A percentile compares a stretch with the other conserved stretches of the same genome.
Evolutionary conservation across 2,113 vertebrate genomes (phyloP).

Genomic region (Datnioides undecimradiatus): DNA sequence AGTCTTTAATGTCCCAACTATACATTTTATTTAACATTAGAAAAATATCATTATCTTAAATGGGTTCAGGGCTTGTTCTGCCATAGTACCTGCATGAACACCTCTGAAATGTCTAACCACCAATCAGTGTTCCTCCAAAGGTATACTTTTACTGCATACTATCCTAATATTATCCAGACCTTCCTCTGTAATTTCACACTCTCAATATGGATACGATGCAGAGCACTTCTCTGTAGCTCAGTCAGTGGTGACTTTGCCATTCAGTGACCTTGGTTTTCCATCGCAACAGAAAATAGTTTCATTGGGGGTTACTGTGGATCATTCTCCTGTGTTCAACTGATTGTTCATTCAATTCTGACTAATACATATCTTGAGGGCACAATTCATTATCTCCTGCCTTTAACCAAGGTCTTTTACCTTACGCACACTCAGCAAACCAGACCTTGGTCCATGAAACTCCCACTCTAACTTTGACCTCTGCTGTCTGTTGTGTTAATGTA

Average conservation of each 20-base stretch:
- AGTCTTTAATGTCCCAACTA: neutral
- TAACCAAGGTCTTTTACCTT: neutral
- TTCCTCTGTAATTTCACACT: slow-evolving; percentile 59
- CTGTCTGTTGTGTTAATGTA: neutral
- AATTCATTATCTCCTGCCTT: neutral
- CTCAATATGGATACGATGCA: slow-evolving; percentile 15
- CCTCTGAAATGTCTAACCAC: neutral
- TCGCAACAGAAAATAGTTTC: slow-evolving; percentile 25
- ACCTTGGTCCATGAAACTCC: neutral
- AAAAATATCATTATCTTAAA: neutral
- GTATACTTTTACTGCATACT: neutral
- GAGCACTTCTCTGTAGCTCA: slow-evolving; percentile 7
- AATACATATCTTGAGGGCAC: neutral
- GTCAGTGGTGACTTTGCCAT: slow-evolving; percentile 21
- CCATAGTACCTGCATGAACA: neutral
- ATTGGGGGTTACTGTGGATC: neutral
- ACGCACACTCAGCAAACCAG: neutral
- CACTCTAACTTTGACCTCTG: neutral
- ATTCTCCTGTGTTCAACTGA: neutral
- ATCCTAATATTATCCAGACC: slow-evolving; percentile 24
- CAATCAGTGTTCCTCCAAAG: neutral
- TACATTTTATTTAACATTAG: neutral
- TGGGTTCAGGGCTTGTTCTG: neutral
- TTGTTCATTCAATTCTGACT: neutral
- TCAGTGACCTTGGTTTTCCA: slow-evolving; percentile 18